Conservation (phyloP, 2,888 invertebrate genomes). For the Escarpia spicata region DNA sequence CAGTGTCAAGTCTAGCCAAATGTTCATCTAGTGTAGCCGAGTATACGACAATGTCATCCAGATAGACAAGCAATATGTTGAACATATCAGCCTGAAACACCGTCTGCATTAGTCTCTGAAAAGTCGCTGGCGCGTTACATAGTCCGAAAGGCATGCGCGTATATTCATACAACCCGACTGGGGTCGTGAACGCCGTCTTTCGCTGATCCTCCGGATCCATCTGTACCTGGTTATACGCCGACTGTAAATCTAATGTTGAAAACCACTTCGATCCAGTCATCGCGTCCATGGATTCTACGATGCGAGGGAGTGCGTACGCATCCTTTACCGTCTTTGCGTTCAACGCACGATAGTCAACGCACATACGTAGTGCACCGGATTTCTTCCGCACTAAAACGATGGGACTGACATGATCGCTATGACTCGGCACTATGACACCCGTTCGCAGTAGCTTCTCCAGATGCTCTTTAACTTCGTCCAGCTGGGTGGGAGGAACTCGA, state of each 20-base stretch:
- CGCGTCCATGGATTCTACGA: conserved; percentile 35
- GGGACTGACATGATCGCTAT: neutral
- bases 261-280: conserved; percentile 37
- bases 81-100: conserved; percentile 39
- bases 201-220: conserved; percentile 33
- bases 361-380: neutral
- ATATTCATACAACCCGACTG: conserved; percentile 41
- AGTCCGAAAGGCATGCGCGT: conserved; percentile 42
- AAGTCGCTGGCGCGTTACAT: conserved; percentile 41
- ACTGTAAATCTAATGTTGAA: conserved; percentile 38
- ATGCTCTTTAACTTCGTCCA: neutral
- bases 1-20: conserved; percentile 33
- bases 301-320: conserved; percentile 32
- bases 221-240: conserved; percentile 40
- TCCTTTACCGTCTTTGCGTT: conserved; percentile 24
- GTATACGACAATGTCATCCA: conserved; percentile 44
- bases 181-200: conserved; percentile 43
- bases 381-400: conserved; percentile 13
- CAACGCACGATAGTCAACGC: neutral
- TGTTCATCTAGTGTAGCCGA: conserved; percentile 32
- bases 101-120: conserved; percentile 42
- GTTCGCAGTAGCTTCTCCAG: conserved; percentile 3
- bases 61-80: conserved; percentile 36
- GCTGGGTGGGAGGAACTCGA: neutral
- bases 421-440: neutral